Evolutionary conservation across 2,113 vertebrate species (phyloP), one percentile per base, ranked within the genome.

Genomic region (Maccullochella peelii): DNA sequence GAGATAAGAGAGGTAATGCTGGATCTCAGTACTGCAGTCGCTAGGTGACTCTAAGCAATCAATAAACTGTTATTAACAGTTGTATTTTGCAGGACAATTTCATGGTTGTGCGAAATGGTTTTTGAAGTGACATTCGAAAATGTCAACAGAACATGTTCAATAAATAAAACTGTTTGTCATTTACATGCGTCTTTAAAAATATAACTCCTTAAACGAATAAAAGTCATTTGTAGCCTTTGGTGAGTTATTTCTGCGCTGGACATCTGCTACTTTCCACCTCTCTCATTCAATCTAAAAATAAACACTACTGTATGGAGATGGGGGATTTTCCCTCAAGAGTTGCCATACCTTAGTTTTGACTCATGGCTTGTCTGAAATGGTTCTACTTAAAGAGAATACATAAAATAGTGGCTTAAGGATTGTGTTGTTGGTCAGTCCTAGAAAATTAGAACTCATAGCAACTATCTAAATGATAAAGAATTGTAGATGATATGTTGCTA

Each of bases 261-360:
- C 80, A 68, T 82, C 80, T 69, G 73, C 65, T 54, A 23, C 55
- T 61, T 62, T 68, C 63, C 52, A 50, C 25, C 71, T 21, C 62
- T 38, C 50, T 59, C 23, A 58, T 5, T 25, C 15, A 66, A 25
- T 55, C n/a, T 66, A 23, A 49, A 69, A 75, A 68, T 59, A 61
- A 75, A 68, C 50, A 74, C 3, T 3, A 44, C 59, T 44, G 25
- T 50, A 15, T 11, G 11, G 6, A 20, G 59, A 66, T 38, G 59
- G 9, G n/a, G 49, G 20, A 33, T 65, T 67, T 47, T 67, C 79
- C 61, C 50, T 58, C 15, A 50, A 47, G 59, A 15, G 25, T 15
- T 73, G 38, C 50, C 61, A 73, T 20, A 36, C 18, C 36, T 61
- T 36, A 7, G 44, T 50, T 70, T 50, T 62, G 16, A 47, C 52